Evolutionary conservation across 2,888 invertebrate genomes (phyloP), one percentile per base, ranked within the genome.

Genomic region (Scaptomyza caliginosa): DNA sequence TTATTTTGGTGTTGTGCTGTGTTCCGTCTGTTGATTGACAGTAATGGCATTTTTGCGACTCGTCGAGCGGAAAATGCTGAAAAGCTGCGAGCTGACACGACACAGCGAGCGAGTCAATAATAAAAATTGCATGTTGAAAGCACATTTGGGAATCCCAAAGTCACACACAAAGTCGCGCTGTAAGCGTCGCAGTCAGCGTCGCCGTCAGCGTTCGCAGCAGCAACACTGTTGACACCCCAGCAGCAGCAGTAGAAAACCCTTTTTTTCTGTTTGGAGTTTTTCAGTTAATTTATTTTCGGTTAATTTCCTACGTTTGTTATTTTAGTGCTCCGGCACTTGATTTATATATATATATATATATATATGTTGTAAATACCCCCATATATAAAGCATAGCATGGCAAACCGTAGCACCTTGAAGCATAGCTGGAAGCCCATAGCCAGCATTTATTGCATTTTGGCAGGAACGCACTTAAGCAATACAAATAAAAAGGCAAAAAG

Each of bases 1-100:
- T n/a, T n/a, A n/a, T n/a, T n/a, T n/a, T n/a, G n/a, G n/a, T n/a
- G n/a, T n/a, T n/a, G n/a, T n/a, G n/a, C n/a, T 34, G 34, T 34
- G 34, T 16, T 43, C 66, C 62, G 54, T 42, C 75, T 70, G 81
- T 84, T 80, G 86, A 80, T 80, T 86, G 79, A 84, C 79, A 80
- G 86, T 81, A 86, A 86, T 84, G 80, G 85, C 85, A 87, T 86
- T 86, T 81, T 81, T 85, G 82, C 85, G 85, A 81, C 85, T 81
- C 85, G 82, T 71, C 82, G 78, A 67, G 74, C 87, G 82, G 87
- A 87, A 81, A 81, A 81, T 74, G 78, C 72, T 86, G 85, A 81
- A 85, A 86, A 81, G 81, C 87, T 74, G 83, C 67, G 67, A 57
- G 71, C 66, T 81, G 78, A 85, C 81, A 81, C 87, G 81, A 84